These are phyloP conservation scores for Nesospiza acunhae DNA, from an alignment of 2,113 vertebrate species.

Conservation along the genomic window DNA sequence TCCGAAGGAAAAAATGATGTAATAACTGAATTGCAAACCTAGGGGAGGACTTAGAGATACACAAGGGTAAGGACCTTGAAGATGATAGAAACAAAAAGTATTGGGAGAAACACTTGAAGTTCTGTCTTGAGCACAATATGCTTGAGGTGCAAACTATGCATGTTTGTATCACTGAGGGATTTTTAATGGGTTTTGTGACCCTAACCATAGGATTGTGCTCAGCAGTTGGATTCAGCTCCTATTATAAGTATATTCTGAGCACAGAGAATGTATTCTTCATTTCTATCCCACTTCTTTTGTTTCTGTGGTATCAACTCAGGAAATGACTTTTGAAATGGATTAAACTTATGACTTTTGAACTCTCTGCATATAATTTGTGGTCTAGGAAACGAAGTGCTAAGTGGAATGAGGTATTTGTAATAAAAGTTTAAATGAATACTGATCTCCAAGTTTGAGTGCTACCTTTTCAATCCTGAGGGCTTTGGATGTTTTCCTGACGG, in stretches of 20 bases:
- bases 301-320: neutral
- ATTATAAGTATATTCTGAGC: neutral
- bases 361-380: neutral
- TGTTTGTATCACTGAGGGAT: neutral
- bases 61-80: neutral
- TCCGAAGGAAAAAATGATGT: neutral
- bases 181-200: neutral
- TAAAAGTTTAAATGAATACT: neutral
- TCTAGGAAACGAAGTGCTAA: neutral
- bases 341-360: neutral
- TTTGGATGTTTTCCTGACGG: neutral
- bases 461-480: neutral
- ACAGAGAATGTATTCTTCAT: neutral
- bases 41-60: neutral
- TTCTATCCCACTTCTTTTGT: neutral
- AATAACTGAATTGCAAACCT: neutral
- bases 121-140: rapidly evolving
- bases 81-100: neutral
- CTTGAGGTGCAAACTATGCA: neutral
- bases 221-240: neutral
- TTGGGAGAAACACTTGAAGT: neutral
- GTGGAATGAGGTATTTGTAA: neutral
- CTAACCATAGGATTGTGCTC: neutral
- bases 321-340: neutral
- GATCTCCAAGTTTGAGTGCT: neutral